Conservation (phyloP, 2,888 invertebrate genomes). For the Lasioglossum marginatum region DNA sequence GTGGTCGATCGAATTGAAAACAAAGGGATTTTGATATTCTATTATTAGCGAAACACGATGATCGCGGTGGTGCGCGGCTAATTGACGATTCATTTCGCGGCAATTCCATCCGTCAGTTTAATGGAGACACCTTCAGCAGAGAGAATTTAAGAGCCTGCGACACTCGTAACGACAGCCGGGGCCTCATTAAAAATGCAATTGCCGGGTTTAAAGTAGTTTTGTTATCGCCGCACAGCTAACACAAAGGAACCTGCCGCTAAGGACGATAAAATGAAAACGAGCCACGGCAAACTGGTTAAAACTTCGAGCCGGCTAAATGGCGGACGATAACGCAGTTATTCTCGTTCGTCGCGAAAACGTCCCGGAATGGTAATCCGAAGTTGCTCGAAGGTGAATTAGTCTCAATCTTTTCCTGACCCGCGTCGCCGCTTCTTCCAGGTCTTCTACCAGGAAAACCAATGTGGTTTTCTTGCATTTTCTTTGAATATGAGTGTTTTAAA, state of each 20-base stretch:
- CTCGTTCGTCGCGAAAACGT: conserved; percentile 14
- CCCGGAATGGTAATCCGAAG: not conserved
- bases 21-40: not conserved
- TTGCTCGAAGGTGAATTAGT: not conserved
- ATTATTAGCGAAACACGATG: not conserved
- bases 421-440: not conserved
- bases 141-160: not conserved
- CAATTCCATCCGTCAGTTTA: not conserved
- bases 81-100: conserved; percentile 3
- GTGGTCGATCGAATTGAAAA: not conserved
- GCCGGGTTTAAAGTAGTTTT: not conserved
- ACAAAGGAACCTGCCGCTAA: conserved; percentile 9
- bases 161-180: conserved; percentile 5
- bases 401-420: not conserved
- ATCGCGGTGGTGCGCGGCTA: not conserved
- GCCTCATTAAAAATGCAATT: not conserved
- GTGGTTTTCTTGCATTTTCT: not conserved
- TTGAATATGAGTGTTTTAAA: not conserved
- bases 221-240: not conserved
- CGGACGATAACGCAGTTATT: conserved; percentile 24
- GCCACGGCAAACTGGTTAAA: conserved; percentile 30
- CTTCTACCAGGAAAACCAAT: too few relatives aligned
- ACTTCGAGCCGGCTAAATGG: conserved; percentile 21
- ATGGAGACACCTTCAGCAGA: not conserved
- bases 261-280: conserved; percentile 33